These are phyloP conservation scores for Ephialtes manifestator DNA, from an alignment of 2,888 invertebrate species.

Conservation along the genomic window DNA sequence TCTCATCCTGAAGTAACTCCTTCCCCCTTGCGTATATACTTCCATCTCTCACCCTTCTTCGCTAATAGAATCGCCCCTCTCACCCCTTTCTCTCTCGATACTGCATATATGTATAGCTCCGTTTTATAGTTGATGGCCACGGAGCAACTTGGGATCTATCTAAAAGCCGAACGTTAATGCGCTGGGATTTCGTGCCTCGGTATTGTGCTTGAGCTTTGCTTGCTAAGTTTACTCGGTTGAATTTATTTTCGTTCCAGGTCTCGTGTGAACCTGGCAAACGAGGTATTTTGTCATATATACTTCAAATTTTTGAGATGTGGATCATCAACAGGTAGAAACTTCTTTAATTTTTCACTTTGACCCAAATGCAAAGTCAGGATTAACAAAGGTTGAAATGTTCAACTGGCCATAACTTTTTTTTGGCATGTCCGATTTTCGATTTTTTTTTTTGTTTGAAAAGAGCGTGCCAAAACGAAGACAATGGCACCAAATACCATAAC, in stretches of 20 bases:
- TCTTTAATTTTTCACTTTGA: too few relatives aligned
- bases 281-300: too few relatives aligned
- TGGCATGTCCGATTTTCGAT: too few relatives aligned
- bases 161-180: slow-evolving; percentile 49
- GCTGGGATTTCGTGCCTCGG: slow-evolving; percentile 5
- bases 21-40: not conserved
- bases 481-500: too few relatives aligned
- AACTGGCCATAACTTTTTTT: too few relatives aligned
- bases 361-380: too few relatives aligned
- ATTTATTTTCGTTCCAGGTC: slow-evolving; percentile 31
- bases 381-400: too few relatives aligned
- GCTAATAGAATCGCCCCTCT: slow-evolving; percentile 21
- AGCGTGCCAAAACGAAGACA: too few relatives aligned
- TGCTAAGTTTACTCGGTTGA: slow-evolving; percentile 14
- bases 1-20: not conserved
- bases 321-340: too few relatives aligned
- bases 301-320: too few relatives aligned
- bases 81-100: not conserved
- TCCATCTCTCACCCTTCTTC: not conserved
- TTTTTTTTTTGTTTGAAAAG: too few relatives aligned
- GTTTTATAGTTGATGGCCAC: slow-evolving; percentile 49
- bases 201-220: slow-evolving; percentile 36
- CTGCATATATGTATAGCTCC: not conserved
- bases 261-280: not conserved
- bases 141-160: slow-evolving; percentile 46